Conservation (phyloP, 2,797 vertebrate species). For the Notoglanidium macrostoma region DNA sequence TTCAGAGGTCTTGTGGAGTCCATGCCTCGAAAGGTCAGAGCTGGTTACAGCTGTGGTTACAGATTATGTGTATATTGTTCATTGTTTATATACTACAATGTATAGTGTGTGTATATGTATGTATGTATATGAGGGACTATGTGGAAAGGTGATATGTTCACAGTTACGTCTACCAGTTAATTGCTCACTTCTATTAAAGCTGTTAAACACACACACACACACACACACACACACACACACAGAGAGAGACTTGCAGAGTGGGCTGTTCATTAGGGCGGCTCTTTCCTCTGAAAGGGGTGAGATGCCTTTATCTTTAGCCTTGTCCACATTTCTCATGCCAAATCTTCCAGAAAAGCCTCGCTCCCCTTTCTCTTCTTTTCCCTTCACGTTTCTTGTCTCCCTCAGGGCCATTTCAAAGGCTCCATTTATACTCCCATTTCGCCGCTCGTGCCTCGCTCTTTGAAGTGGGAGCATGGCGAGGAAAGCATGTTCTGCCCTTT, state of each 20-base stretch:
- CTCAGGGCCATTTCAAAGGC: conserved; percentile 53
- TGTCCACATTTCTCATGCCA: conserved; percentile 47
- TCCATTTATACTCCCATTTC: conserved; percentile 50
- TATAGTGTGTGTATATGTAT: too few species aligned
- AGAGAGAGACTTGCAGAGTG: conserved; percentile 3
- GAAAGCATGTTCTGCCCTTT: conserved; percentile 41
- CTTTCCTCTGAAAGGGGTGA: conserved; percentile 30
- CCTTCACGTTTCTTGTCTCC: conserved; percentile 33
- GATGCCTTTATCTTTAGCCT: conserved; percentile 40
- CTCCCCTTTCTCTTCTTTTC: conserved; percentile 32
- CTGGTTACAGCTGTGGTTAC: too few species aligned
- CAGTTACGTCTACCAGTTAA: too few species aligned
- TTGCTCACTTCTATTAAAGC: too few species aligned
- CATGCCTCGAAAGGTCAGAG: too few species aligned
- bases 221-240: neutral
- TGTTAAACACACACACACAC: too few species aligned
- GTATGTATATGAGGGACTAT: too few species aligned
- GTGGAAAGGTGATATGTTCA: too few species aligned
- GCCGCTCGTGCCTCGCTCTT: conserved; percentile 45
- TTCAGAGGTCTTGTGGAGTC: too few species aligned
- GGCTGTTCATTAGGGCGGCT: conserved; percentile 35
- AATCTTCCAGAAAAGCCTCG: conserved; percentile 24
- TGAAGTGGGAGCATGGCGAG: conserved; percentile 40
- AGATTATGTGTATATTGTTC: too few species aligned
- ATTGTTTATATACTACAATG: too few species aligned